phyloP scores from a whole-genome alignment of 2,797 vertebrate species.

The Gymnoscopelus braueri region DNA sequence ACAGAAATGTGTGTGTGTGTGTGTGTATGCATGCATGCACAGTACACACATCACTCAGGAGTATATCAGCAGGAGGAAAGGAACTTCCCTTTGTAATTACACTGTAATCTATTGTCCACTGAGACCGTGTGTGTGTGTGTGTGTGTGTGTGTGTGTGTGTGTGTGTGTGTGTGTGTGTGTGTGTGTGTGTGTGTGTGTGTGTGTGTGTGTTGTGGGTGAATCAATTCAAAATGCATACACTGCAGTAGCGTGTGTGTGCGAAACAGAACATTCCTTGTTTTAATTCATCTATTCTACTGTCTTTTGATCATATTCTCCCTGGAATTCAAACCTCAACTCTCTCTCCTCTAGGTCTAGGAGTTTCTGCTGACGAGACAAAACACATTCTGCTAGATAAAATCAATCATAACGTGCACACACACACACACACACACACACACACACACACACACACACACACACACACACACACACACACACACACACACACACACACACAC shows the following conservation, averaged over 20 bases:
- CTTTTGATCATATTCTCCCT: no score
- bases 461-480: slow-evolving; percentile 18
- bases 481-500: slow-evolving; percentile 4
- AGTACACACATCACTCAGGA: slow-evolving; percentile 11
- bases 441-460: slow-evolving; percentile 1
- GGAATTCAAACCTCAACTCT: slow-evolving; percentile 1
- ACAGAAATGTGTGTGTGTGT: no score
- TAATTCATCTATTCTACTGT: no score
- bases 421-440: not conserved
- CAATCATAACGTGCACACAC: no score
- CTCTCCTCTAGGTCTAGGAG: slow-evolving; percentile 22
- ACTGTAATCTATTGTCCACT: slow-evolving; percentile 48
- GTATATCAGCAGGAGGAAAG: slow-evolving; percentile 63
- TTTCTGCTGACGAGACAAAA: slow-evolving; percentile 44
- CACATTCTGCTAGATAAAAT: slow-evolving; percentile 33
- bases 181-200: slow-evolving; percentile 8
- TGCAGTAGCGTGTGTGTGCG: no score
- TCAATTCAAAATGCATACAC: no score
- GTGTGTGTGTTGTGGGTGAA: not conserved
- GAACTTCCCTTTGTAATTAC: slow-evolving; percentile 68
- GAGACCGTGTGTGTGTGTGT: slow-evolving; percentile 45
- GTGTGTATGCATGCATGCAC: not conserved
- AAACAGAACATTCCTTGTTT: no score
- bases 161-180: slow-evolving; percentile 24
- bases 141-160: slow-evolving; percentile 1